These are phyloP conservation scores for Anoncus sp. DNA, from an alignment of 2,888 invertebrate genomes.

Conservation along the genomic window DNA sequence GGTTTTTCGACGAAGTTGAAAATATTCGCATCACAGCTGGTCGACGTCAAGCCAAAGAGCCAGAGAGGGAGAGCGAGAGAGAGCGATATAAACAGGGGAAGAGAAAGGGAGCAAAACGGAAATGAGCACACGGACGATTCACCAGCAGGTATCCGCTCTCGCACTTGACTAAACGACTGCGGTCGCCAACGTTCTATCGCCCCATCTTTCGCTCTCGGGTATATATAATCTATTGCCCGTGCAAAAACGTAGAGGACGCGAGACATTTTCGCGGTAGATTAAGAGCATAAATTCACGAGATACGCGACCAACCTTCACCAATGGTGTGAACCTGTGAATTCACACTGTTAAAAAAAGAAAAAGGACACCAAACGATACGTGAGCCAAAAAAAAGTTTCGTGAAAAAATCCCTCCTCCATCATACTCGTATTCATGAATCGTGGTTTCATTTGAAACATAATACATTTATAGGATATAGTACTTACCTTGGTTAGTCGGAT, in stretches of 20 bases:
- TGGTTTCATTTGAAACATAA: background rate
- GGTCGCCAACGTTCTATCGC: background rate
- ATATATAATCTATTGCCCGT: slow-evolving; percentile 17
- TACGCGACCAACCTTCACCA: slow-evolving; percentile 43
- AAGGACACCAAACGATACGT: background rate
- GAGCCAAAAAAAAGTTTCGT: background rate
- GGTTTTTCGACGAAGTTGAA: slow-evolving; percentile 12
- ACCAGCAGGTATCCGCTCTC: slow-evolving; percentile 23
- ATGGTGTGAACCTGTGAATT: slow-evolving; percentile 9
- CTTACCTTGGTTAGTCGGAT: background rate
- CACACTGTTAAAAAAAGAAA: background rate
- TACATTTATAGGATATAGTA: no score
- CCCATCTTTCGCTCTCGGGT: background rate
- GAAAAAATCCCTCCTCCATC: slow-evolving; percentile 4
- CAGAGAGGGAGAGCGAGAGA: no score
- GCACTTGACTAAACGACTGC: slow-evolving; percentile 27
- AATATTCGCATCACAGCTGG: slow-evolving; percentile 14
- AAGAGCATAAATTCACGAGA: slow-evolving; percentile 63
- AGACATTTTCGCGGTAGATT: slow-evolving; percentile 60
- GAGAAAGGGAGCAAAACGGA: slow-evolving; percentile 13
- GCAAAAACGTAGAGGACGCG: slow-evolving; percentile 34
- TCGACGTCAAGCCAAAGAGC: background rate
- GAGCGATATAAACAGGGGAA: background rate
- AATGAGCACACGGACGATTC: slow-evolving; percentile 27
- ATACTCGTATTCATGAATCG: background rate